Evolutionary conservation across 2,888 invertebrate species (phyloP).

Genomic region (Drosophila crucigera): DNA sequence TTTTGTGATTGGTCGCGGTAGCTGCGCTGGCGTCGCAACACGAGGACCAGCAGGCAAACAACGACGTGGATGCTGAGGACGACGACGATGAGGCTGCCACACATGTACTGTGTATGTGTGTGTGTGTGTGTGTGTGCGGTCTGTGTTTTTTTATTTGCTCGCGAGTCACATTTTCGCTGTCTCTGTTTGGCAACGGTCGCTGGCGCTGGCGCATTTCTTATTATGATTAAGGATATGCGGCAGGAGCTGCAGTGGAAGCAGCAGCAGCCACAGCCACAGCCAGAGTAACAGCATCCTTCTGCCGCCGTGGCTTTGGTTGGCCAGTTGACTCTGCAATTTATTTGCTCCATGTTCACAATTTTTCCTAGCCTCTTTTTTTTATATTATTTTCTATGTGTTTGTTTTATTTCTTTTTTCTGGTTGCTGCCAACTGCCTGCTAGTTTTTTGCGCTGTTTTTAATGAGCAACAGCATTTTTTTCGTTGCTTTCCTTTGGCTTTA

Average conservation of each 20-base stretch:
- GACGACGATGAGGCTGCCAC: constrained; percentile 52
- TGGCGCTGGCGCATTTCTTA: constrained; percentile 81
- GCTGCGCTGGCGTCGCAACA: constrained; percentile 59
- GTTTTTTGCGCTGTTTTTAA: constrained; percentile 62
- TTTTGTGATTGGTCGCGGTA: constrained; percentile 79
- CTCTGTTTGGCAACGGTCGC: constrained; percentile 73
- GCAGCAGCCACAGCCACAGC: constrained; percentile 27
- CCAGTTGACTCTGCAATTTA: constrained; percentile 70
- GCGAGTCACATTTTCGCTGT: constrained; percentile 73
- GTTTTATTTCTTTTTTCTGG: constrained; percentile 37
- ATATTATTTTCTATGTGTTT: constrained; percentile 22
- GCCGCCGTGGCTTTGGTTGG: constrained; percentile 54
- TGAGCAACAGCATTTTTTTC: constrained; percentile 51
- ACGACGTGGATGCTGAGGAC: constrained; percentile 63
- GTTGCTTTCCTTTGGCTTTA: constrained; percentile 14
- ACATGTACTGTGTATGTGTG: constrained; percentile 26
- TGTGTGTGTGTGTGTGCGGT: constrained; percentile 9
- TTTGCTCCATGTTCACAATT: constrained; percentile 47
- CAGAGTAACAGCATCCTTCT: constrained; percentile 43
- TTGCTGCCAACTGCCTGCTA: constrained; percentile 61
- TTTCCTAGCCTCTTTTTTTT: constrained; percentile 14
- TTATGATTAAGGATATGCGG: constrained; percentile 79
- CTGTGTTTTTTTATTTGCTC: constrained; percentile 42
- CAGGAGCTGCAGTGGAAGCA: constrained; percentile 46
- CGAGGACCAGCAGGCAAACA: constrained; percentile 61